Evolutionary conservation across 2,797 vertebrate genomes (phyloP).

Genomic region (Limnodromus scolopaceus): DNA sequence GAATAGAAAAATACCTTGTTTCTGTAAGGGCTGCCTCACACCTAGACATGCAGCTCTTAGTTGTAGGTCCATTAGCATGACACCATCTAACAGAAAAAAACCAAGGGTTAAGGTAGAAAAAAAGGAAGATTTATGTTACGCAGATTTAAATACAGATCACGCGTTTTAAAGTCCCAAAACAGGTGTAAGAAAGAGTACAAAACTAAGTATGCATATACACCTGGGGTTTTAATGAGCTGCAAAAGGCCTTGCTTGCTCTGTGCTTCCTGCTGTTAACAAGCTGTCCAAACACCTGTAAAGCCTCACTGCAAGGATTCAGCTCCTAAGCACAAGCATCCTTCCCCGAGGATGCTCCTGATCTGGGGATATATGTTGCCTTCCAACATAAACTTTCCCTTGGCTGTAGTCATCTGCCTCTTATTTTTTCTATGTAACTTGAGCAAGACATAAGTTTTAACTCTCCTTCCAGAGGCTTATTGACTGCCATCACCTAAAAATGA

Average conservation of each 20-base stretch:
- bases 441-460: background rate
- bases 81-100: background rate
- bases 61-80: background rate
- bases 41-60: background rate
- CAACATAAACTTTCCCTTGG: background rate
- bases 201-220: background rate
- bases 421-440: background rate
- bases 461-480: background rate
- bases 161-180: background rate
- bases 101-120: background rate
- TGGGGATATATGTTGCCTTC: background rate
- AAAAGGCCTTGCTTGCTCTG: background rate
- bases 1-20: background rate
- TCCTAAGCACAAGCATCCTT: background rate
- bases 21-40: background rate
- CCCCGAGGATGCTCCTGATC: background rate
- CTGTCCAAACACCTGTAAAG: constrained; percentile 21
- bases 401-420: background rate
- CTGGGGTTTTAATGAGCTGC: background rate
- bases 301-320: background rate
- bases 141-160: background rate
- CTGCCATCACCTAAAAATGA: constrained; percentile 1
- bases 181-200: background rate
- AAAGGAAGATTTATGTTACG: background rate
- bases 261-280: constrained; percentile 26